Evolutionary conservation across 2,113 vertebrate genomes (phyloP).

Genomic region (Cettia cetti): DNA sequence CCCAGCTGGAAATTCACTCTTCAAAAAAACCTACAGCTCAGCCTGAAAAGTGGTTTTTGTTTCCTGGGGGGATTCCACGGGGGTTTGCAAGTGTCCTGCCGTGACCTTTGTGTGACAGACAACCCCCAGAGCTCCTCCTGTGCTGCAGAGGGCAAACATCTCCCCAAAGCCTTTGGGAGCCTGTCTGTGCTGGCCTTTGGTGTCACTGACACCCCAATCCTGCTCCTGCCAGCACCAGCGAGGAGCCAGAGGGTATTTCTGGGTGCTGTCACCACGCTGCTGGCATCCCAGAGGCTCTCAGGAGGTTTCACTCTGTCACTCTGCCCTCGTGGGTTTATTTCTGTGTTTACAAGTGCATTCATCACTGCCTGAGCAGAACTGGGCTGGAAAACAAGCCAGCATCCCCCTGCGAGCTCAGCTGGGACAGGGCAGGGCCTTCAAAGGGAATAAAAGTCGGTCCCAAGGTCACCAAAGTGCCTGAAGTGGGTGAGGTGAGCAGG

Average conservation of each 20-base stretch:
- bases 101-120: not conserved
- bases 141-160: too few relatives aligned
- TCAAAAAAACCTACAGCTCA: not conserved
- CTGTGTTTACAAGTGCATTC: conserved; percentile 48
- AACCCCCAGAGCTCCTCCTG: not conserved
- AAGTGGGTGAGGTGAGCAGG: not conserved
- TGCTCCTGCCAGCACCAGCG: not conserved
- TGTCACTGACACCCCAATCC: not conserved
- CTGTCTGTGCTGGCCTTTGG: not conserved
- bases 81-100: not conserved
- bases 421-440: not conserved
- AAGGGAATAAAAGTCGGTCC: not conserved
- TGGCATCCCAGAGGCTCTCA: conserved; percentile 17
- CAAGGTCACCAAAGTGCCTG: not conserved
- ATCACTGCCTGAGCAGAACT: not conserved
- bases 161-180: not conserved
- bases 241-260: not conserved
- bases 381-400: not conserved
- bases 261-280: not conserved
- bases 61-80: not conserved
- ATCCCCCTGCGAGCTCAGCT: not conserved
- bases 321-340: conserved; percentile 55
- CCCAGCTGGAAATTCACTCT: not conserved
- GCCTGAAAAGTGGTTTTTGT: not conserved
- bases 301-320: not conserved